Conservation (phyloP, 2,113 vertebrate species). For the Eulemur rufifrons region DNA sequence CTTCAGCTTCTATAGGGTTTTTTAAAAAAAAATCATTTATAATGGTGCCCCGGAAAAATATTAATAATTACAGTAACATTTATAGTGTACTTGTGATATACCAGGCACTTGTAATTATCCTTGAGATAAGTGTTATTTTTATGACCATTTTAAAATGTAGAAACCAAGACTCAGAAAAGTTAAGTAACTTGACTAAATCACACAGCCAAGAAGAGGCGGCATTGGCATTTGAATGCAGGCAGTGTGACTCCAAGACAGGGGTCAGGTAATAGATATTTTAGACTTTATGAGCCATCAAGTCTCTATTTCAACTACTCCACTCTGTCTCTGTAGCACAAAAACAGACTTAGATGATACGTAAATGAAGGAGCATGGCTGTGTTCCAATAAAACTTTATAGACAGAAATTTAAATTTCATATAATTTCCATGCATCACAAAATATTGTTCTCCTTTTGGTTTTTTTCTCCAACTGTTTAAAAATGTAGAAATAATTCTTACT, state of each 20-base stretch:
- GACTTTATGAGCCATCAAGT: background rate
- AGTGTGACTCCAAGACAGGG: background rate
- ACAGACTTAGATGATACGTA: background rate
- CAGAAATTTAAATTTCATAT: constrained; percentile 27
- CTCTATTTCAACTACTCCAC: background rate
- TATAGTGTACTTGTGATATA: background rate
- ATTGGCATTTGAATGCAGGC: background rate
- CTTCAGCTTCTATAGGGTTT: background rate
- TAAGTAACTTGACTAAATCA: background rate
- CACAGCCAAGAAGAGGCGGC: background rate
- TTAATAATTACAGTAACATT: background rate
- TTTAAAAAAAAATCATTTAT: background rate
- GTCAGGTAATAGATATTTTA: background rate
- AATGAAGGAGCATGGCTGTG: background rate
- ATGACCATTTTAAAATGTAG: background rate
- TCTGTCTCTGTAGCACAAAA: constrained; percentile 4
- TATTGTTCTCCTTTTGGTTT: background rate
- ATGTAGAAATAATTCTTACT: background rate
- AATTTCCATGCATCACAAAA: background rate
- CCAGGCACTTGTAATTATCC: background rate
- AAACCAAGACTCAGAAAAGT: constrained; percentile 1
- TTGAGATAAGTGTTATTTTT: background rate
- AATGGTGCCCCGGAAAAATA: background rate
- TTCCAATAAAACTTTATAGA: constrained; percentile 3
- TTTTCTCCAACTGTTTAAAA: background rate